Evolutionary conservation across 2,113 vertebrate species (phyloP).

Genomic region (Ciconia stormi): DNA sequence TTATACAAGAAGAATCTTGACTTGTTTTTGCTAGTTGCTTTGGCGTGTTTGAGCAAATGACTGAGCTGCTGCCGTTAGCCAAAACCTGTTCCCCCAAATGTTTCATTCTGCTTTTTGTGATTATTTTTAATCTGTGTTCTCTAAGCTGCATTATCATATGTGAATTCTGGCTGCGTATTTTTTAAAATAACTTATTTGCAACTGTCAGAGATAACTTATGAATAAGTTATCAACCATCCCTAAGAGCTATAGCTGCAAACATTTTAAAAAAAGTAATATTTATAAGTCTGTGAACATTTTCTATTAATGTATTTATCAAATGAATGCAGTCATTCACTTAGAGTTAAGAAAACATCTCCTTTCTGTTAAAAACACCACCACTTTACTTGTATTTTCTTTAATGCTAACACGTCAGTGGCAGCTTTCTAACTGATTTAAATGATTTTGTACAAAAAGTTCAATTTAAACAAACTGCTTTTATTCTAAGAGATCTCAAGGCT

Average conservation of each 20-base stretch:
- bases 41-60: constrained; percentile 9
- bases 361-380: neutral
- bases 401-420: neutral
- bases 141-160: constrained; percentile 2
- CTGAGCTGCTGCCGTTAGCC: neutral
- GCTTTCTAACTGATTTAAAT: constrained; percentile 10
- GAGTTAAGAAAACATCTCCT: neutral
- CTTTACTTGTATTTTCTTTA: neutral
- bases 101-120: constrained; percentile 19
- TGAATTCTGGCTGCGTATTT: neutral
- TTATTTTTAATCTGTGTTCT: constrained; percentile 51
- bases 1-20: neutral
- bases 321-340: neutral
- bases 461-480: neutral
- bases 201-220: constrained; percentile 23
- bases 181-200: constrained; percentile 28
- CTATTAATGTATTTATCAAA: constrained; percentile 42
- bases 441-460: neutral
- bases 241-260: constrained; percentile 9
- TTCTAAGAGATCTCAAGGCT: neutral
- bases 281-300: constrained; percentile 25
- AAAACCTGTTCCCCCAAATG: constrained; percentile 30
- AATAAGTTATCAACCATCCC: constrained; percentile 24
- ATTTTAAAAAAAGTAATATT: neutral
- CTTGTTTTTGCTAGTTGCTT: neutral